These are phyloP conservation scores for Rhadinocentrus ornatus DNA, from an alignment of 2,797 vertebrate species.

Conservation along the genomic window DNA sequence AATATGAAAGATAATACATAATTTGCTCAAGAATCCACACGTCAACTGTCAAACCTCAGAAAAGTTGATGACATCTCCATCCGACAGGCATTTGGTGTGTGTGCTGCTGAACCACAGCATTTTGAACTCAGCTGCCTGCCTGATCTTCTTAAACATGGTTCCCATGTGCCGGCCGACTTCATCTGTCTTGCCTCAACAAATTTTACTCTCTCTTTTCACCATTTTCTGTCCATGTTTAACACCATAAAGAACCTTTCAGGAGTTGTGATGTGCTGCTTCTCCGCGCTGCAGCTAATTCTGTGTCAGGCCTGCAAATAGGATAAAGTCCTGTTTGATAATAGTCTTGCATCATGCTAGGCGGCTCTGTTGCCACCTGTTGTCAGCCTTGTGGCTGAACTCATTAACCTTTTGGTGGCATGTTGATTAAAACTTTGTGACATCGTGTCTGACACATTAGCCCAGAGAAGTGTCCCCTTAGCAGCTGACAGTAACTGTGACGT, in stretches of 20 bases:
- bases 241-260: background rate
- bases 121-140: conserved; percentile 45
- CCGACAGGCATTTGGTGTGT: conserved; percentile 36
- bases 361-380: conserved; percentile 22
- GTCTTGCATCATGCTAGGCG: conserved; percentile 45
- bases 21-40: background rate
- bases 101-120: conserved; percentile 39
- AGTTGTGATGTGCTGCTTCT: conserved; percentile 17
- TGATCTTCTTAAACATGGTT: conserved; percentile 69
- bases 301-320: conserved; percentile 66
- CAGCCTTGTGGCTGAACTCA: conserved; percentile 29
- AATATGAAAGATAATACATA: background rate
- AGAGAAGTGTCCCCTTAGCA: conserved; percentile 20
- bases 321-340: conserved; percentile 60
- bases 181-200: conserved; percentile 8
- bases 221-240: background rate
- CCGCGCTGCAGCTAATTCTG: conserved; percentile 49
- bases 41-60: conserved; percentile 57
- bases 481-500: background rate
- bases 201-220: background rate
- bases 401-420: conserved; percentile 24
- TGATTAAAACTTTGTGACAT: conserved; percentile 11
- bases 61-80: conserved; percentile 21
- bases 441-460: background rate
- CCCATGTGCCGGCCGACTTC: conserved; percentile 46